A percentile compares a stretch with the other conserved stretches of the same genome.
Conservation (phyloP, 2,113 vertebrate genomes). For the Cryptomyrus ogoouensis region DNA sequence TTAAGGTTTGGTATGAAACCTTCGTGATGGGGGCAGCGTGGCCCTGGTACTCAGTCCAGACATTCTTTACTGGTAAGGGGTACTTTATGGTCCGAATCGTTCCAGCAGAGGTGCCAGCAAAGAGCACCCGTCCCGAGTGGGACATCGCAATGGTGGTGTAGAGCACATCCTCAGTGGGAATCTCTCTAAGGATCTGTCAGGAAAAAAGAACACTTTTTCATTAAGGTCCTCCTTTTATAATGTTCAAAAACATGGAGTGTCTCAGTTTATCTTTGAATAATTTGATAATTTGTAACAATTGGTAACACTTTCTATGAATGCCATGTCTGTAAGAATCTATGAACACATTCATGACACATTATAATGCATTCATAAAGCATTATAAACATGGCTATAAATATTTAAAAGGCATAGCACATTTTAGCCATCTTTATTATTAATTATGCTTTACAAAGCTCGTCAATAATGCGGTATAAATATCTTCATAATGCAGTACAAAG, state of each 20-base stretch:
- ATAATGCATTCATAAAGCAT: neutral
- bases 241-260: neutral
- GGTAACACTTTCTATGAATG: neutral
- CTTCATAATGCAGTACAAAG: neutral
- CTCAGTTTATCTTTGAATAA: neutral
- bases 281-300: neutral
- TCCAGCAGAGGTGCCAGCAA: slow-evolving; percentile 78
- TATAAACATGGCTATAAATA: neutral
- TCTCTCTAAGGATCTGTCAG: slow-evolving; percentile 73
- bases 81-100: slow-evolving; percentile 78
- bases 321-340: neutral
- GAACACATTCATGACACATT: neutral
- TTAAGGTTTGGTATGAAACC: slow-evolving; percentile 50
- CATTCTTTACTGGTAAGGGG: slow-evolving; percentile 69
- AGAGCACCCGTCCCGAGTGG: slow-evolving; percentile 70
- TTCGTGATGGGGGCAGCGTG: slow-evolving; percentile 83
- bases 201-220: neutral
- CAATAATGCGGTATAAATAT: neutral
- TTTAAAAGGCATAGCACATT: neutral
- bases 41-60: slow-evolving; percentile 78
- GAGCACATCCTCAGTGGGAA: slow-evolving; percentile 59
- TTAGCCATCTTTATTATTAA: neutral
- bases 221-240: neutral
- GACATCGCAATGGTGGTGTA: slow-evolving; percentile 75
- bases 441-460: neutral